Percentiles rank a stretch among this genome's conserved stretches.
These are phyloP conservation scores for Campylomormyrus tamandua DNA, from an alignment of 2,113 vertebrate genomes.

Conservation along the genomic window DNA sequence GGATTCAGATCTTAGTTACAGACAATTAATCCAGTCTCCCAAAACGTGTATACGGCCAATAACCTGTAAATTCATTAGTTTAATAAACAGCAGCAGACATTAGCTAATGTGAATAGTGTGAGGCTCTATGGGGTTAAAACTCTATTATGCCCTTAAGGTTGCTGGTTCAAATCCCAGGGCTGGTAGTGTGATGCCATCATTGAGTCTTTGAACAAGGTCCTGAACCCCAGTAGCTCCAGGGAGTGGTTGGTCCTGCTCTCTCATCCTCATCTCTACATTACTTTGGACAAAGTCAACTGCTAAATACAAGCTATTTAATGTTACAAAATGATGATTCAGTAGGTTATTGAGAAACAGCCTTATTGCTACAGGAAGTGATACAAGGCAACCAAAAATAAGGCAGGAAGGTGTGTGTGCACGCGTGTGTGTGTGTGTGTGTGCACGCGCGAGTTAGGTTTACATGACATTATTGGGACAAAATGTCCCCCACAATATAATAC, in stretches of 20 bases:
- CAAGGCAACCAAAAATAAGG: background rate
- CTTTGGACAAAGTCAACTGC: too few relatives aligned
- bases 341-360: background rate
- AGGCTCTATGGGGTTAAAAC: background rate
- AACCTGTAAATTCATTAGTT: background rate
- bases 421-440: background rate
- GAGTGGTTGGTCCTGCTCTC: too few relatives aligned
- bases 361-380: background rate
- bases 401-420: background rate
- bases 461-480: too few relatives aligned
- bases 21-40: background rate
- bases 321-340: background rate
- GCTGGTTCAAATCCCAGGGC: background rate
- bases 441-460: background rate
- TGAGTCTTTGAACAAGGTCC: background rate
- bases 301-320: background rate
- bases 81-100: background rate
- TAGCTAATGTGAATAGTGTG: background rate
- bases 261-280: too few relatives aligned
- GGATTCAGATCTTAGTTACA: background rate
- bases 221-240: background rate
- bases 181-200: background rate
- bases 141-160: background rate
- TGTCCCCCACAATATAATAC: too few relatives aligned
- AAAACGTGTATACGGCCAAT: background rate